These are phyloP conservation scores for Phyllotis vaccarum DNA, from an alignment of 2,797 vertebrate species.

Conservation along the genomic window DNA sequence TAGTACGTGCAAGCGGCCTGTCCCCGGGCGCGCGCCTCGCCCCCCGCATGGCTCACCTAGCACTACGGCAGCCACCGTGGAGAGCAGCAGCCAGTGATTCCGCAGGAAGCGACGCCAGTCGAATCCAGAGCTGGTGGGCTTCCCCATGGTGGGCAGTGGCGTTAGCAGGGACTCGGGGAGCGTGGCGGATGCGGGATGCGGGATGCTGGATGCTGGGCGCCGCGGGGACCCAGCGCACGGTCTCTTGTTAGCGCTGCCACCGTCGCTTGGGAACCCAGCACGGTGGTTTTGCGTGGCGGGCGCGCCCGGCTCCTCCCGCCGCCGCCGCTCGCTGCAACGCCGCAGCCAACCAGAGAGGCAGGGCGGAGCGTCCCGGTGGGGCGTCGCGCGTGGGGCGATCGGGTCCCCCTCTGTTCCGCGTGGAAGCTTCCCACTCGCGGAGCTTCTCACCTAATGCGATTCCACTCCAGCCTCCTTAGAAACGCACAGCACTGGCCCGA, in stretches of 20 bases:
- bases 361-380: conserved; percentile 42
- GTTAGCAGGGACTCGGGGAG: not conserved
- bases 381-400: not conserved
- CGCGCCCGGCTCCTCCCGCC: conserved; percentile 62
- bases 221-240: not conserved
- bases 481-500: too few relatives aligned
- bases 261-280: not conserved
- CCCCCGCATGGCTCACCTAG: conserved; percentile 90
- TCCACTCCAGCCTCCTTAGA: not conserved
- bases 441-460: not conserved
- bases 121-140: conserved; percentile 86
- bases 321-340: conserved; percentile 59
- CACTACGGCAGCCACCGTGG: conserved; percentile 93
- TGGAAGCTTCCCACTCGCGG: not conserved
- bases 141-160: conserved; percentile 88
- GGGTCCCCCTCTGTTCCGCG: not conserved
- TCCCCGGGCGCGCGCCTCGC: conserved; percentile 20
- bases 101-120: conserved; percentile 90
- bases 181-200: not conserved
- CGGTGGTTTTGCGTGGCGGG: conserved; percentile 40
- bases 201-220: not conserved
- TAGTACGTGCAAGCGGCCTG: conserved; percentile 63
- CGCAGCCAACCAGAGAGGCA: conserved; percentile 41
- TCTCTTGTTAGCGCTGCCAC: not conserved
- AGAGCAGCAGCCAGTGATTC: conserved; percentile 95